Evolutionary conservation across 2,888 invertebrate species (phyloP).

Genomic region (Tipula vernalis): DNA sequence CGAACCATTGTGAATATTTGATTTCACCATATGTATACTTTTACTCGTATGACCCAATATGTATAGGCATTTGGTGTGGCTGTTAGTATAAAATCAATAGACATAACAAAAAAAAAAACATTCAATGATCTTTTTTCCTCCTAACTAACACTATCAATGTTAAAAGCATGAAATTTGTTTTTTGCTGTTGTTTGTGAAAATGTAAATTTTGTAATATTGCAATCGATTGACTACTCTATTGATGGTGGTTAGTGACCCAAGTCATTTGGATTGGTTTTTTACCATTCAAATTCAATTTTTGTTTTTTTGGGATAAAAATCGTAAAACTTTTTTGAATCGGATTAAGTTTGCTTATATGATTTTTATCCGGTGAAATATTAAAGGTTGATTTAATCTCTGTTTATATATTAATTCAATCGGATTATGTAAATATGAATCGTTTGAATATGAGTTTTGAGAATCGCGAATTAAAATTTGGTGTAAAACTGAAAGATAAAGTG

Average conservation of each 20-base stretch:
- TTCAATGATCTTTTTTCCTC: neutral
- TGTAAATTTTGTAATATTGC: neutral
- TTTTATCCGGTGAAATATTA: neutral
- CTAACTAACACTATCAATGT: neutral
- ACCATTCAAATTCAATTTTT: neutral
- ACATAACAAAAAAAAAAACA: neutral
- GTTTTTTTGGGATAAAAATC: too few relatives aligned
- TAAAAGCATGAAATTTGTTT: too few relatives aligned
- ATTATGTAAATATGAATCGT: too few relatives aligned
- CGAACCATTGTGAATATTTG: neutral
- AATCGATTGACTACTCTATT: too few relatives aligned
- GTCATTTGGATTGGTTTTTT: neutral
- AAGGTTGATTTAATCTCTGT: too few relatives aligned
- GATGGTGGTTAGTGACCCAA: neutral
- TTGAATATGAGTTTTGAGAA: too few relatives aligned
- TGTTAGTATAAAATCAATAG: neutral
- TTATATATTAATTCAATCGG: too few relatives aligned
- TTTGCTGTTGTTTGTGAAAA: neutral
- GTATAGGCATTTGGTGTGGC: neutral
- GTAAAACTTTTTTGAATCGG: neutral
- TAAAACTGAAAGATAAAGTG: too few relatives aligned
- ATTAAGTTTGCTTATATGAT: neutral
- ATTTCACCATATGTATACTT: too few relatives aligned
- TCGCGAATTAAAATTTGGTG: too few relatives aligned
- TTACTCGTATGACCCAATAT: too few relatives aligned